Evolutionary conservation across 2,888 invertebrate genomes (phyloP), one percentile per base, ranked within the genome.

Genomic region (Sipha maydis): DNA sequence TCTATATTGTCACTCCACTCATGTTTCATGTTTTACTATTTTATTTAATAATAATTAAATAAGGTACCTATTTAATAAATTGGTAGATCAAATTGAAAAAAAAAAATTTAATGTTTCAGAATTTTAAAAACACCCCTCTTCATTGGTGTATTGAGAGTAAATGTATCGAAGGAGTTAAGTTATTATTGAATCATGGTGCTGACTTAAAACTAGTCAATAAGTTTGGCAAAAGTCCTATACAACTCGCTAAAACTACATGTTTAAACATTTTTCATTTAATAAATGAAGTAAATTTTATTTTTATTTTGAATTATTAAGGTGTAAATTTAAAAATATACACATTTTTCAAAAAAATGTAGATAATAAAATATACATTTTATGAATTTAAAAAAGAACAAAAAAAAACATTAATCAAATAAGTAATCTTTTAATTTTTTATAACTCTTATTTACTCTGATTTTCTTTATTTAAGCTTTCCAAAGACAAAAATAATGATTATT

Each of bases 71-170:
- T 69, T 69, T 69, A 69, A 7, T n/a, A 69, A n/a, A n/a, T 19
- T 88, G 14, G 17, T 48, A 54, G 21, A 41, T 41, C 41, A 41
- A 5, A 5, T 41, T 41, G 7, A 41, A 41, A 41, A 1, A 41
- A 41, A 41, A 7, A 41, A 5, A 54, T 82, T 89, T 56, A 82
- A 79, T 89, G 76, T 89, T 83, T 89, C 91, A 92, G 78, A 91
- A 96, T 96, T 92, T 97, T 31, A 94, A 94, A 91, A 97, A 97
- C 98, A 98, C 98, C 75, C 97, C 98, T 71, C 93, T 98, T 89
- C 98, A 98, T 93, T 98, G 98, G 98, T 97, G 98, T 11, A 96
- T 96, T 75, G 96, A 97, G 92, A 95, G 96, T 91, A 95, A 95
- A 0, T 96, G 97, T 92, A 92, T 93, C 41, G 93, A 93, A 89